phyloP scores from a whole-genome alignment of 2,113 vertebrate genomes.

The Nesogale talazaci region DNA sequence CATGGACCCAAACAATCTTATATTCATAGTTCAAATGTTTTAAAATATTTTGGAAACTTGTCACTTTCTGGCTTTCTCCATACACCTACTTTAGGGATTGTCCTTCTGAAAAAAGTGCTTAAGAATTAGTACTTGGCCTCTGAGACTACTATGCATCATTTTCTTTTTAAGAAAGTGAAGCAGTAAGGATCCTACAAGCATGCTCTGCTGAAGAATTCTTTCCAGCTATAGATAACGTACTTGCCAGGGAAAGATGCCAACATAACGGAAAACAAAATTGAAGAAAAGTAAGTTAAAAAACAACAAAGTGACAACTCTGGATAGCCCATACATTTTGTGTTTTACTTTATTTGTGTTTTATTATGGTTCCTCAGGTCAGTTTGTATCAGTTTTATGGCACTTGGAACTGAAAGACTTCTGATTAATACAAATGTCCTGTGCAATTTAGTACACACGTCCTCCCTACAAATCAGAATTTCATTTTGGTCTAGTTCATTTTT shows the following conservation, averaged over 20 bases:
- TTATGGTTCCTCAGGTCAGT: conserved; percentile 17
- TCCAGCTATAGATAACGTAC: rapidly evolving
- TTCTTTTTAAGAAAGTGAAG: neutral
- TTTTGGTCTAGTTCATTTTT: conserved; percentile 20
- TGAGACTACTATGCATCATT: neutral
- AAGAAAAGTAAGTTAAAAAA: neutral
- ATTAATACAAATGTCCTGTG: neutral
- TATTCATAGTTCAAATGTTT: neutral
- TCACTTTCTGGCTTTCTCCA: neutral
- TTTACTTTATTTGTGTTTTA: conserved; percentile 2
- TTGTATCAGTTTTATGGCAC: conserved; percentile 7
- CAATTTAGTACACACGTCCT: conserved; percentile 33
- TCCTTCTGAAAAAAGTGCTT: neutral
- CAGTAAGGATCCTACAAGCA: neutral
- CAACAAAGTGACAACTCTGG: neutral
- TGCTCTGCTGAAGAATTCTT: neutral
- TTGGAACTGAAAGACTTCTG: neutral
- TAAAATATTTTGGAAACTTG: neutral
- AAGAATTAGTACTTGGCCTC: neutral
- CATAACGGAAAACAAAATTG: neutral
- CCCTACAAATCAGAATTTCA: neutral
- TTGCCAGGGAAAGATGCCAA: neutral
- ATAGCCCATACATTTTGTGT: neutral
- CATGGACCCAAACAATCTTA: neutral
- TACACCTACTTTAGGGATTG: neutral